These are phyloP conservation scores for Onthophagus sagittarius DNA, from an alignment of 2,888 invertebrate species.

Conservation along the genomic window DNA sequence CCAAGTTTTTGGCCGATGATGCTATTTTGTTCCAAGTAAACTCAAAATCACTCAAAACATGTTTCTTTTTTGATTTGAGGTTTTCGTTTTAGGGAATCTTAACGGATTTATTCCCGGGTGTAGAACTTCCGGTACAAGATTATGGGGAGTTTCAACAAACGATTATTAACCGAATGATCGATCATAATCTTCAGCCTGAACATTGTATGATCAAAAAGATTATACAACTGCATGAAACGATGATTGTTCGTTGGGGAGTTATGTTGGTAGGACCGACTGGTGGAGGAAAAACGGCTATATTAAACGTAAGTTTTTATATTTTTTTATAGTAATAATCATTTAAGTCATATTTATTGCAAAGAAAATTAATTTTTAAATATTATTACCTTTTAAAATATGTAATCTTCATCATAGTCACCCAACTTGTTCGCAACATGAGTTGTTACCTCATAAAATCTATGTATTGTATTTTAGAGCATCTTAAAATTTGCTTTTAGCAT, in stretches of 20 bases:
- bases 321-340: not conserved
- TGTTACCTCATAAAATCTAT: no score
- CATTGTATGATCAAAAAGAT: constrained; percentile 66
- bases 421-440: no score
- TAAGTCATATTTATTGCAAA: no score
- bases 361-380: no score
- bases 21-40: constrained; percentile 70
- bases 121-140: constrained; percentile 72
- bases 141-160: constrained; percentile 72
- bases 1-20: constrained; percentile 85
- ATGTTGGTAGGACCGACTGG: constrained; percentile 91
- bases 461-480: no score
- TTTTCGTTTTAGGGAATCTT: constrained; percentile 64
- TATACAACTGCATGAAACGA: constrained; percentile 85
- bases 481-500: no score
- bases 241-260: constrained; percentile 88
- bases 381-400: no score
- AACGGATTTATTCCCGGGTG: constrained; percentile 85
- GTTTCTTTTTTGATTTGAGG: not conserved
- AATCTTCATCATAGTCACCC: no score
- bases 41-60: not conserved
- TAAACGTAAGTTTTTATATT: constrained; percentile 52
- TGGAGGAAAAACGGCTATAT: constrained; percentile 76
- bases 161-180: constrained; percentile 53
- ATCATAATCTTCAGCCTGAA: constrained; percentile 65